Percentiles rank a stretch among this genome's conserved stretches.
These are phyloP conservation scores for Scaptomyza reducta DNA, from an alignment of 2,888 invertebrate species.

Conservation along the genomic window DNA sequence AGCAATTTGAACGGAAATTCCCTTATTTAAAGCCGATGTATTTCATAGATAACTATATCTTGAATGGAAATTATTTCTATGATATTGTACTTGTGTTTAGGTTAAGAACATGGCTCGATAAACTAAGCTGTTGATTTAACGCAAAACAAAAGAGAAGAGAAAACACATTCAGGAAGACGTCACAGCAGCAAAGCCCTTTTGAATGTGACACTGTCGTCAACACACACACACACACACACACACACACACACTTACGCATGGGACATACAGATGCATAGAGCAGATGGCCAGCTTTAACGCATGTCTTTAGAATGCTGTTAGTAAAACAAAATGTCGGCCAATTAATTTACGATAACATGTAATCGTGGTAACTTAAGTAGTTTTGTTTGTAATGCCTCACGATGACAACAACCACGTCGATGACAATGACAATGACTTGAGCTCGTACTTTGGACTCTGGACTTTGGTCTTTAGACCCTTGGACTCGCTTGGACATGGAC, in stretches of 20 bases:
- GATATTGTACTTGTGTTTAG: background rate
- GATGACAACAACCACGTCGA: slow-evolving; percentile 49
- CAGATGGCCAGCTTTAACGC: slow-evolving; percentile 50
- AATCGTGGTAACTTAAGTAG: slow-evolving; percentile 79
- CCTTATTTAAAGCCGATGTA: background rate
- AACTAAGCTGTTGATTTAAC: background rate
- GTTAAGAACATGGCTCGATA: background rate
- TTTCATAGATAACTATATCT: background rate
- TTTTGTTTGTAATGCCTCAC: slow-evolving; percentile 75
- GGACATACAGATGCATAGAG: background rate
- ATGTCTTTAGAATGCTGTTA: slow-evolving; percentile 62
- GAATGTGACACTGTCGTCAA: slow-evolving; percentile 16
- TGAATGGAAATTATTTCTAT: background rate
- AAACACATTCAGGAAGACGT: background rate
- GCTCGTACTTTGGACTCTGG: background rate
- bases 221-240: background rate
- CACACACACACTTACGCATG: slow-evolving; percentile 5
- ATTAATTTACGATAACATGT: slow-evolving; percentile 79
- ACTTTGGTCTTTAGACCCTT: slow-evolving; percentile 1
- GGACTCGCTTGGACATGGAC: slow-evolving; percentile 29
- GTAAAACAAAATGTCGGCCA: slow-evolving; percentile 77
- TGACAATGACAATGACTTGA: slow-evolving; percentile 23
- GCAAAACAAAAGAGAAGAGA: slow-evolving; percentile 2
- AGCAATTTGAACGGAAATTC: background rate
- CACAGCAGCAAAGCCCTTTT: slow-evolving; percentile 16